Percentiles rank a stretch among this genome's conserved stretches.
phyloP scores from a whole-genome alignment of 2,113 vertebrate genomes.

The Ophthalmolycus amberensis region DNA sequence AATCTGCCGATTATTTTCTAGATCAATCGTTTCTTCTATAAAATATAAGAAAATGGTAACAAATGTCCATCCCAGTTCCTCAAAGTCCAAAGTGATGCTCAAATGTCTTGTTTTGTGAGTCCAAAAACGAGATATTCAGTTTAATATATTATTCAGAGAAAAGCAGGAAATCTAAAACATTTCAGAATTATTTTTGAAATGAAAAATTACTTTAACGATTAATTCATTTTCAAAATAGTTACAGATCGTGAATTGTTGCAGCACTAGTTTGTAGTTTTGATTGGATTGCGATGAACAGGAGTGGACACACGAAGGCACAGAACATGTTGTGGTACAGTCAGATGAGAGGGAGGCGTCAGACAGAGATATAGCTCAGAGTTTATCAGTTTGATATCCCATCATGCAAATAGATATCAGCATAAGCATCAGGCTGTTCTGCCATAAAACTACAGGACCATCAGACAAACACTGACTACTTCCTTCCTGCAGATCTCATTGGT shows the following conservation, averaged over 20 bases:
- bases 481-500: not conserved
- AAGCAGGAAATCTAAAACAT: not conserved
- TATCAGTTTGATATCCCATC: not conserved
- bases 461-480: not conserved
- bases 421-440: not conserved
- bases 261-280: not conserved
- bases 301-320: not conserved
- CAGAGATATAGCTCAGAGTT: not conserved
- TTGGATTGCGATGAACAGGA: not conserved
- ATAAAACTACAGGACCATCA: not conserved
- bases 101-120: not conserved
- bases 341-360: not conserved
- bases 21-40: not conserved
- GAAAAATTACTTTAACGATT: not conserved
- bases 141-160: not conserved
- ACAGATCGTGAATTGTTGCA: not conserved
- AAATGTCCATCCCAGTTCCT: not conserved
- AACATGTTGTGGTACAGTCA: not conserved
- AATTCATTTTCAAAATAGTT: not conserved
- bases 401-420: slow-evolving; percentile 6
- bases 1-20: not conserved
- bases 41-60: not conserved
- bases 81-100: not conserved
- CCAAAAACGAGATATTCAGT: not conserved
- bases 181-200: not conserved